Base-by-base conservation (phyloP, 2,797 vertebrate genomes). In the Hozukius guyotensis region DNA sequence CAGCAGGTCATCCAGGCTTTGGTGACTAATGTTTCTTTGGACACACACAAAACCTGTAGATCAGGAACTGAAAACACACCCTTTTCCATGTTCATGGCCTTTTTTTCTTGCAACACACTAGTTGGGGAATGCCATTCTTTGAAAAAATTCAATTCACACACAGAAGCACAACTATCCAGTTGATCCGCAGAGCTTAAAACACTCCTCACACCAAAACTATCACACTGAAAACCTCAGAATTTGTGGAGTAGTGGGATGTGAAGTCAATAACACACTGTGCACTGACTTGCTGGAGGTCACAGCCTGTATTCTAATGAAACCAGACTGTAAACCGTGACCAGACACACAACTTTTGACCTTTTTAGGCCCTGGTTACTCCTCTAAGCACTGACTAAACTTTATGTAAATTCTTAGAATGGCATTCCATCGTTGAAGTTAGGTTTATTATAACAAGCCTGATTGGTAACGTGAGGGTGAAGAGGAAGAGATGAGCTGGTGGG, bases 401-500 rank as follows among this genome's bases (percentile, higher is more conserved):
- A 46, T n/a, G 11, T 32, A 4, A 36, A 12, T 55, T 46, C 7
- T 24, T 57, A 13, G n/a, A 24, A 22, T 2, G 9, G 22, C 65
- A 62, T 73, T 62, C 52, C n/a, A 8, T 22, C 31, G 66, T 25
- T 74, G 60, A 75, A 16, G 68, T 38, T 3, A 14, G 60, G 82
- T 85, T 88, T 84, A 65, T 77, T 87, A 20, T 76, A 68, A 82
- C 63, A 87, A 76, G 67, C 29, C 34, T 68, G 75, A 36, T 9
- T 1, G 70, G 63, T 72, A 32, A 78, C 60, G 6, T 38, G 22
- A 78, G 61, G 53, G 16, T 59, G 68, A 75, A 3, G 55, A 72
- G 38, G 36, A 78, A 22, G 62, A 36, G 55, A 53, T 27, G 64
- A 60, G 65, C 32, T 3, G 25, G 62, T 38, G 73, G 46, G 63